These are phyloP conservation scores for Tangara arthus DNA, from an alignment of 2,797 vertebrate genomes.

Conservation along the genomic window DNA sequence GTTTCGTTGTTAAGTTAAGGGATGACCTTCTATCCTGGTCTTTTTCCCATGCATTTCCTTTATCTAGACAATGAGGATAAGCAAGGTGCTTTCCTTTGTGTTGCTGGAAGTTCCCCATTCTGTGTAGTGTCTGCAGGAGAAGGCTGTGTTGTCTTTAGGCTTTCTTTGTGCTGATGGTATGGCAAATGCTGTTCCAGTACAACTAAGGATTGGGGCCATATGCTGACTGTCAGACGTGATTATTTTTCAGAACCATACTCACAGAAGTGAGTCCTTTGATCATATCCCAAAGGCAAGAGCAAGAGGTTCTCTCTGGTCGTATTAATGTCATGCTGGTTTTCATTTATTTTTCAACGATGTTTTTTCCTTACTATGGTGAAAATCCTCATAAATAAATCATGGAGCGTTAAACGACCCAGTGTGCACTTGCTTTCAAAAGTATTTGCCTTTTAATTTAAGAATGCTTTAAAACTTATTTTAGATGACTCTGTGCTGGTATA, in stretches of 20 bases:
- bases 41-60: neutral
- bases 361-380: constrained; percentile 39
- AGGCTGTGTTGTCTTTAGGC: neutral
- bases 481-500: neutral
- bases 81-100: neutral
- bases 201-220: neutral
- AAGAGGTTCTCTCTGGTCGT: constrained; percentile 62
- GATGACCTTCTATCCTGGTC: neutral
- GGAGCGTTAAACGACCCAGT: constrained; percentile 2
- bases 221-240: constrained; percentile 42
- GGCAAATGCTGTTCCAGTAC: neutral
- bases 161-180: neutral
- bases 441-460: constrained; percentile 51
- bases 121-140: fast-evolving
- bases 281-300: constrained; percentile 42
- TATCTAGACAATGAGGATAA: neutral
- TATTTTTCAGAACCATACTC: constrained; percentile 46
- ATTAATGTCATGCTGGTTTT: constrained; percentile 67
- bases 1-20: neutral
- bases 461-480: constrained; percentile 11
- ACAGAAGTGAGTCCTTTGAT: constrained; percentile 56
- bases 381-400: constrained; percentile 64
- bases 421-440: neutral
- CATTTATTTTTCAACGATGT: constrained; percentile 42
- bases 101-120: neutral